Base-by-base conservation (phyloP, 2,113 vertebrate genomes). In the Phylloscopus trochilus region DNA sequence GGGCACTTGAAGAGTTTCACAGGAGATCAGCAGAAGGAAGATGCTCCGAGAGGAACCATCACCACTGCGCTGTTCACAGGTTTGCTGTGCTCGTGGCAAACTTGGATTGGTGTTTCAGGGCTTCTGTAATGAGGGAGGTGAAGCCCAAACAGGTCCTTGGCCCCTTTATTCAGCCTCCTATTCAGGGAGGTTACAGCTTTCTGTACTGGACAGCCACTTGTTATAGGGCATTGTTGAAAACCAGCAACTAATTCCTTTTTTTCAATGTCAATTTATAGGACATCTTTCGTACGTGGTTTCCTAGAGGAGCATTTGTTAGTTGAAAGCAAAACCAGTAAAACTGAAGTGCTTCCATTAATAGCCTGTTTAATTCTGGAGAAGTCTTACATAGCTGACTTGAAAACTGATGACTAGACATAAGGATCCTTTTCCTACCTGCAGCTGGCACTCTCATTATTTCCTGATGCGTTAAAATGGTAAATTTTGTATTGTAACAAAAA, bases 281-380 rank as follows among this genome's bases (percentile, higher is more conserved):
- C 31, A 37, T 62, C 18, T 83, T 47, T 87, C 21, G 19, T 72
- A 33, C 1, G 1, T 51, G n/a, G 33, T 52, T 82, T 95, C 46
- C 44, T 92, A 62, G 47, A 90, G 64, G 26, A 82, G 35, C 43
- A n/a, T 56, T 91, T 94, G 33, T 55, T 84, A 59, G 37, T 67
- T 84, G 82, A 82, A 82, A 89, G 62, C 60, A 90, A 87, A 84
- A 56, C 3, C n/a, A 78, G 55, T 77, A 33, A 39, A 55, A 52
- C 56, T 63, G 5, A 62, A 83, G 43, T 70, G 59, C 75, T 91
- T 78, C 89, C 66, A 30, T 86, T 86, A 93, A 83, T 70, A 91
- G 68, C 68, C 30, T 66, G 21, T 83, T 46, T 78, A 87, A 74
- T 91, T 92, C 81, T 82, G 77, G 66, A 43, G 5, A 43, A n/a